A percentile compares a stretch with the other conserved stretches of the same genome.
These are phyloP conservation scores for Peucedramus taeniatus DNA, from an alignment of 2,113 vertebrate genomes.

Conservation along the genomic window DNA sequence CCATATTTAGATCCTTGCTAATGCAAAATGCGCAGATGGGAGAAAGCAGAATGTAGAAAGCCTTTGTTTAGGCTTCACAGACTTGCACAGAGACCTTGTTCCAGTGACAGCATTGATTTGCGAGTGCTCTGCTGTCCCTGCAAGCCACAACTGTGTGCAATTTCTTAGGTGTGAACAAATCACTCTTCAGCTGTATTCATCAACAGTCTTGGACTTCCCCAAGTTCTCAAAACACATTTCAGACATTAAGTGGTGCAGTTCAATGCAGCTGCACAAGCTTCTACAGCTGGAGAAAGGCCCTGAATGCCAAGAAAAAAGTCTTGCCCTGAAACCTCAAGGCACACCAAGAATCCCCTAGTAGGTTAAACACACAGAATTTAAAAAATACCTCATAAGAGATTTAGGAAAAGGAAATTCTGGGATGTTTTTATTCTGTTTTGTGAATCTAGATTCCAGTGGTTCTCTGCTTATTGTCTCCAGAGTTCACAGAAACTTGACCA, in stretches of 20 bases:
- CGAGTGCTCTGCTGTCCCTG: accelerated
- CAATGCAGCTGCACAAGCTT: background rate
- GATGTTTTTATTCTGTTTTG: background rate
- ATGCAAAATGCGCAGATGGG: background rate
- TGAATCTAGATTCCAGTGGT: background rate
- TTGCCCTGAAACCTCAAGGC: background rate
- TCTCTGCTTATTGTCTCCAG: background rate
- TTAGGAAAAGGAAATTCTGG: background rate
- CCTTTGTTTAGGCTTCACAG: background rate
- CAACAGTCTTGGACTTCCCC: background rate
- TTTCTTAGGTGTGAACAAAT: background rate
- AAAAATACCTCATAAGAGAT: background rate
- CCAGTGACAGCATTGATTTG: background rate
- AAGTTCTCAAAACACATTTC: background rate
- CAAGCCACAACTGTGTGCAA: background rate
- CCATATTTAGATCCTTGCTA: background rate
- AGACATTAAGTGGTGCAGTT: background rate
- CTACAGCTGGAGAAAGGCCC: background rate
- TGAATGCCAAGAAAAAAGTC: background rate
- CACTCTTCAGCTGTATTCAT: background rate
- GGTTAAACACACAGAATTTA: background rate
- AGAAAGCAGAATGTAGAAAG: background rate
- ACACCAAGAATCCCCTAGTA: background rate
- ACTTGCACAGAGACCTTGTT: background rate
- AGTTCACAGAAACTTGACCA: background rate